Evolutionary conservation across 1,140 invertebrate genomes (phyloP).

Genomic region (Caerostris darwini): DNA sequence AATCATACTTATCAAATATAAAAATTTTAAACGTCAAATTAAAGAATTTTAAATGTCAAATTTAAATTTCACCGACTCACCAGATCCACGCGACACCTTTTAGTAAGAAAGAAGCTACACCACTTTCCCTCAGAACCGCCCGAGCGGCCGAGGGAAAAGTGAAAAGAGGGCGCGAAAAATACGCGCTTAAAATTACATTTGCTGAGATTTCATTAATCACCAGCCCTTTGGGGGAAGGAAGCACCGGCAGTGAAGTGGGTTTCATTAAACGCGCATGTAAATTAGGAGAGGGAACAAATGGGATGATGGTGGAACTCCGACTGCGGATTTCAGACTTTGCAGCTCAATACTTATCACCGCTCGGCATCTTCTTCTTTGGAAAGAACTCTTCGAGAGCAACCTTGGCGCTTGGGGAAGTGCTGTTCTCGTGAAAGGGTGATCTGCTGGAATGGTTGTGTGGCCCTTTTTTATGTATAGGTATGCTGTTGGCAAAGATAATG

Average conservation of each 20-base stretch:
- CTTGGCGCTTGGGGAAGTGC: no score
- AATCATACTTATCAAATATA: no score
- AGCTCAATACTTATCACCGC: not conserved
- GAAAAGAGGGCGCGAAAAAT: constrained; percentile 62
- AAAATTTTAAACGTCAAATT: no score
- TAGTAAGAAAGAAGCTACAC: not conserved
- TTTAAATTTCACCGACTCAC: not conserved
- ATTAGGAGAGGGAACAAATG: constrained; percentile 65
- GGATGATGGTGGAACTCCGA: constrained; percentile 60
- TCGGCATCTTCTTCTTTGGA: constrained; percentile 24
- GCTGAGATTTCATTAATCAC: constrained; percentile 75
- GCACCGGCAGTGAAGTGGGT: constrained; percentile 26
- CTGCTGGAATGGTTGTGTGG: no score
- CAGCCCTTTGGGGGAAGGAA: constrained; percentile 53
- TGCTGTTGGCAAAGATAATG: no score
- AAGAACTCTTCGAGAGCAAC: not conserved
- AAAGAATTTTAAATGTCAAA: not conserved
- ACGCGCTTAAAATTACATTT: constrained; percentile 75
- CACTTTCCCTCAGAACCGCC: not conserved
- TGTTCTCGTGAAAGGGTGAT: no score
- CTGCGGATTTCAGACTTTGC: constrained; percentile 41
- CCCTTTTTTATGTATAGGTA: no score
- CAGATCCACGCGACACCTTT: not conserved
- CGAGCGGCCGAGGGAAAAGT: constrained; percentile 40
- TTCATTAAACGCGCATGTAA: constrained; percentile 74